Evolutionary conservation across 2,797 vertebrate species (phyloP).

Genomic region (Bradypus variegatus): DNA sequence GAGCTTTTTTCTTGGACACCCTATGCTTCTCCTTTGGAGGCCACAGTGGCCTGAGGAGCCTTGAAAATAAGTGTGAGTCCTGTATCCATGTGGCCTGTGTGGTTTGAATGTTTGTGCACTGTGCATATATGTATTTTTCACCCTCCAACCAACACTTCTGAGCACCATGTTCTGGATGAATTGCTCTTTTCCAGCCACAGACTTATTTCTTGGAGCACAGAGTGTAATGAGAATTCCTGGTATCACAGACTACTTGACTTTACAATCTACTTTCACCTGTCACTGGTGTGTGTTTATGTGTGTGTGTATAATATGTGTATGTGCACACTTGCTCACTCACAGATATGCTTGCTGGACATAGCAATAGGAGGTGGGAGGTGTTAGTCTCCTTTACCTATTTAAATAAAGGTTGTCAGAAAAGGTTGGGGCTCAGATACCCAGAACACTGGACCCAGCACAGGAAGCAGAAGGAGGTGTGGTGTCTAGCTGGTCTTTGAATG

Average conservation of each 20-base stretch:
- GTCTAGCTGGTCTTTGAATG: background rate
- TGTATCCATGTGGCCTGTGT: background rate
- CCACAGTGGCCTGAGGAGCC: background rate
- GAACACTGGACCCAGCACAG: background rate
- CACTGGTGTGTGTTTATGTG: too few relatives aligned
- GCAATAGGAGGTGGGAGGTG: background rate
- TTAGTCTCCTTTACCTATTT: background rate
- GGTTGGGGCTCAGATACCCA: background rate
- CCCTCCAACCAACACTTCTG: background rate
- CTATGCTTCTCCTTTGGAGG: background rate
- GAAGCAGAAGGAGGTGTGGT: slow-evolving; percentile 27
- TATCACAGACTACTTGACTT: background rate
- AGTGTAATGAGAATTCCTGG: background rate
- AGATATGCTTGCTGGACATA: background rate
- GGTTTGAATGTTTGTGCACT: background rate
- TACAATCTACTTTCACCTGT: background rate
- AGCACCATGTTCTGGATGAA: background rate
- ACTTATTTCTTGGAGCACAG: background rate
- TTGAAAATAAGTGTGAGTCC: background rate
- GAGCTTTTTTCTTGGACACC: background rate
- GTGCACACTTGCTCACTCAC: background rate
- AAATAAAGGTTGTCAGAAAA: slow-evolving; percentile 8
- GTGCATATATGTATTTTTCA: background rate
- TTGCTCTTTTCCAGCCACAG: background rate
- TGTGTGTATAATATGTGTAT: background rate